Evolutionary conservation across 2,888 invertebrate species (phyloP).

Genomic region (Aethes cnicana): DNA sequence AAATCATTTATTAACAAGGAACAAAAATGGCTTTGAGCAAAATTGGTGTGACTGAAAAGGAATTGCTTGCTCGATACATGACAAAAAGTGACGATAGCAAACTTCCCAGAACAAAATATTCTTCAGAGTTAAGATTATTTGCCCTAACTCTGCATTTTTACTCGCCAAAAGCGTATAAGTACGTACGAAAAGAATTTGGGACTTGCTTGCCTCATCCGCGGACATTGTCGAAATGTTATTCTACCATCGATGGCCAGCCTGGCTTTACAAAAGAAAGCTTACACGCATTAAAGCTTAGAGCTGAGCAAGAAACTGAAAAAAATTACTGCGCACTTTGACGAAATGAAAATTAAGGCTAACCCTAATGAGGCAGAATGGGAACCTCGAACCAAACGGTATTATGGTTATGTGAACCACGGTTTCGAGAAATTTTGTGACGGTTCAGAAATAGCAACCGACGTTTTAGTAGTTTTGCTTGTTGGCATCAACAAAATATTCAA

Average conservation of each 20-base stretch:
- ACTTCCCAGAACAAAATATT: constrained; percentile 15
- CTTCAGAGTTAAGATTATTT: constrained; percentile 21
- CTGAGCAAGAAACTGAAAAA: neutral
- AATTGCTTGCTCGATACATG: constrained; percentile 14
- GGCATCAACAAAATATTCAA: no score
- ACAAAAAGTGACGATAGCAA: neutral
- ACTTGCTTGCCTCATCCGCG: constrained; percentile 16
- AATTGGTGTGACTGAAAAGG: constrained; percentile 24
- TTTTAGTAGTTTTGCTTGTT: neutral
- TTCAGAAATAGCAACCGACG: neutral
- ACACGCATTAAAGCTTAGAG: constrained; percentile 4
- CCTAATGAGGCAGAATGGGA: neutral
- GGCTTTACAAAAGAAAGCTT: constrained; percentile 19
- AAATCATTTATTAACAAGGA: neutral
- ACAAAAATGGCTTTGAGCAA: constrained; percentile 7
- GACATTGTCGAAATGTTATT: constrained; percentile 10
- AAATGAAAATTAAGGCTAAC: constrained; percentile 6
- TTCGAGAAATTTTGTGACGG: neutral
- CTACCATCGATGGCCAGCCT: constrained; percentile 1
- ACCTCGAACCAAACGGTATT: neutral
- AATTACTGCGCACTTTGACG: neutral
- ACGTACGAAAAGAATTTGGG: constrained; percentile 11
- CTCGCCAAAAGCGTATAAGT: constrained; percentile 19
- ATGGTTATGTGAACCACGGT: constrained; percentile 1
- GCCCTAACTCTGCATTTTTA: constrained; percentile 19